Conservation (phyloP, 2,113 vertebrate genomes). For the Oreochromis tanganicae region DNA sequence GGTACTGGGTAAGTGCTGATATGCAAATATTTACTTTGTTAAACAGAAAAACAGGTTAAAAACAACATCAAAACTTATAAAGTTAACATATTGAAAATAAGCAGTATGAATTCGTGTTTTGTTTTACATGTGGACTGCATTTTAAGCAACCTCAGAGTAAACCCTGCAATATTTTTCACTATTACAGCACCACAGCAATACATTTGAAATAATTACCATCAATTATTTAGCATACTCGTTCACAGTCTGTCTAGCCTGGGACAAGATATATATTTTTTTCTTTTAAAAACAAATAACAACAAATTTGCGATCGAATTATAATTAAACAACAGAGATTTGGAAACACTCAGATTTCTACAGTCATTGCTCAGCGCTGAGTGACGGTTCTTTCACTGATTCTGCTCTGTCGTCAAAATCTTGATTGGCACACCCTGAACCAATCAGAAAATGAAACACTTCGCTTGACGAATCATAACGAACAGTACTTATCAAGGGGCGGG, state of each 20-base stretch:
- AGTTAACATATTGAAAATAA: background rate
- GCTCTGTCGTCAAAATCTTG: background rate
- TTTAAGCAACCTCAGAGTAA: background rate
- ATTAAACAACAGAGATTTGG: background rate
- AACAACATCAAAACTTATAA: background rate
- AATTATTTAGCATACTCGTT: background rate
- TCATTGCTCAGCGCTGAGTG: background rate
- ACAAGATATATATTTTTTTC: background rate
- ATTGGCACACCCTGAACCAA: constrained; percentile 28
- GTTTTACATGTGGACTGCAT: background rate
- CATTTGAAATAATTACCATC: background rate
- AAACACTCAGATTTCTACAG: background rate
- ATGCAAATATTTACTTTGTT: background rate
- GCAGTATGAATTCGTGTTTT: background rate
- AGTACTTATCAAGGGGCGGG: background rate
- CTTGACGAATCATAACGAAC: constrained; percentile 42
- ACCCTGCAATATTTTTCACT: background rate
- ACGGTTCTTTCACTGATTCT: background rate
- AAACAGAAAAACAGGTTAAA: background rate
- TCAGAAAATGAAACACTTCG: background rate
- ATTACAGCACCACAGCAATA: background rate
- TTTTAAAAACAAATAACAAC: background rate
- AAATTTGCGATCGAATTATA: background rate
- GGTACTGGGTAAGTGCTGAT: background rate
- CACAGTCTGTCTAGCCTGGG: background rate